phyloP scores from a whole-genome alignment of 2,113 vertebrate genomes.

The Patagioenas fasciata region DNA sequence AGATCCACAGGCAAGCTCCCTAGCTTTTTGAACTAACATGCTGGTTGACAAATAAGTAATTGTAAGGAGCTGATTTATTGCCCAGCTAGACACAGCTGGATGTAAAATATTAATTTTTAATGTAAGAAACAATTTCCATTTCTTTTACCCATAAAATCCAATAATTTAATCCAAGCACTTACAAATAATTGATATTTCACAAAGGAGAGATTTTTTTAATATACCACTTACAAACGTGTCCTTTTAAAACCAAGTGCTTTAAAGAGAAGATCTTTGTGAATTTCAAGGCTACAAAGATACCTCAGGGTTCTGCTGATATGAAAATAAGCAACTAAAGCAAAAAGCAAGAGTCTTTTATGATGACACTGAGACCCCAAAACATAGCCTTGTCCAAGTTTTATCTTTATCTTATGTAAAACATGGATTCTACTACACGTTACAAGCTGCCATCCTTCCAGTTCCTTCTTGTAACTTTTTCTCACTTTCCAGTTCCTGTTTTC shows the following conservation, averaged over 20 bases:
- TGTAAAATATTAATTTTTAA: conserved; percentile 73
- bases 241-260: conserved; percentile 32
- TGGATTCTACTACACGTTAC: conserved; percentile 7
- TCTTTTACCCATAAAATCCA: conserved; percentile 62
- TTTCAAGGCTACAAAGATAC: conserved; percentile 41
- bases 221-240: neutral
- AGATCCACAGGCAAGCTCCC: conserved; percentile 56
- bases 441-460: neutral
- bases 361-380: conserved; percentile 37
- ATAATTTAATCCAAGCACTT: conserved; percentile 59
- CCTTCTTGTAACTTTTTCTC: conserved; percentile 1
- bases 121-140: conserved; percentile 66
- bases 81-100: conserved; percentile 61
- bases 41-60: conserved; percentile 74
- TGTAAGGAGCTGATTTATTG: conserved; percentile 64
- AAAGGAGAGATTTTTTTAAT: neutral
- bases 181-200: conserved; percentile 57
- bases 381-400: conserved; percentile 37
- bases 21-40: conserved; percentile 69
- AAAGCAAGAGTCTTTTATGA: conserved; percentile 39
- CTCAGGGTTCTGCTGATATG: conserved; percentile 7
- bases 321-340: conserved; percentile 57
- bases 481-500: neutral
- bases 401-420: conserved; percentile 43
- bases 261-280: conserved; percentile 24